Base-by-base conservation (phyloP, 2,888 invertebrate species). In the Cyclophora punctaria region DNA sequence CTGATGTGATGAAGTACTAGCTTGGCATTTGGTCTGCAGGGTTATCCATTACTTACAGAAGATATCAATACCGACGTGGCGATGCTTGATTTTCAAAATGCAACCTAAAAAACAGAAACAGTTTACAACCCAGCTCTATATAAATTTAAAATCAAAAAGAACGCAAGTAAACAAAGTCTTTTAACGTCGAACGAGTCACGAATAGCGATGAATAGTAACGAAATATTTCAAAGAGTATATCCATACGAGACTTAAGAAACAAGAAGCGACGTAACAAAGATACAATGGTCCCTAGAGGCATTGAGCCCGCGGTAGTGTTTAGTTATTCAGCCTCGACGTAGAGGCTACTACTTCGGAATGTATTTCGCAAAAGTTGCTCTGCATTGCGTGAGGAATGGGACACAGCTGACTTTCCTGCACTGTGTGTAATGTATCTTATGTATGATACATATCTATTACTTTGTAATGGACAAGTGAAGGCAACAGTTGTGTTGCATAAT, bases 321-420 rank as follows among this genome's bases (percentile, higher is more conserved):
- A 57, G 58, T 56, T 59, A 64, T 62, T 62, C 59, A 56, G 54
- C 50, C 56, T 44, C 50, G 59, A 57, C 59, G 37, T 37, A 5
- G 37, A 53, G 59, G 50, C 57, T 45, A 46, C 50, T 51, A 59
- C 58, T 60, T 57, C 45, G 52, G 52, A 59, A 62, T 61, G 58
- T 61, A 60, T 62, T 60, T 58, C 62, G 62, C 61, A 58, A 62
- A 60, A 62, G 54, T 62, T 61, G 47, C 52, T 56, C 56, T 56
- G 55, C 51, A 53, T 48, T 56, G 58, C 55, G 56, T 52, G 58
- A 58, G 58, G 51, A 57, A 53, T 50, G 51, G 53, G 45, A 53
- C 55, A 37, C 37, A 5, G 37, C 37, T 37, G 37, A 46, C 46
- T 42, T 51, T 48, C 48, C 46, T 51, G 51, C 40, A 48, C 47